phyloP scores from a whole-genome alignment of 2,113 vertebrate species.

The Gallinago undulata region DNA sequence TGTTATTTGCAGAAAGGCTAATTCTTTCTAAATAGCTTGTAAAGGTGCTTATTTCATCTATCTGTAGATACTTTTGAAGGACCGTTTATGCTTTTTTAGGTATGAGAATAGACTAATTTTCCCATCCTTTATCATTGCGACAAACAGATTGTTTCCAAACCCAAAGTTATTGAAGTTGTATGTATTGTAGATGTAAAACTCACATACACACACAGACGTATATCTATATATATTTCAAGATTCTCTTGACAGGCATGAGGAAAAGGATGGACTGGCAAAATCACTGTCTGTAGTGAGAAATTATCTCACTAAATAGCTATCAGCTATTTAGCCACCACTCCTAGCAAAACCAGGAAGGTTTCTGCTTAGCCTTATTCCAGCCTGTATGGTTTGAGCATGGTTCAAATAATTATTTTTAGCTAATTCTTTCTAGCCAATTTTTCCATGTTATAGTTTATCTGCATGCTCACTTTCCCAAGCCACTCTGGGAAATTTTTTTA shows the following conservation, averaged over 20 bases:
- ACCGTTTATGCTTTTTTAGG: background rate
- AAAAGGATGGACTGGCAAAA: background rate
- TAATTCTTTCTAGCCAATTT: background rate
- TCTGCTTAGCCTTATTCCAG: background rate
- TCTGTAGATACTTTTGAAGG: background rate
- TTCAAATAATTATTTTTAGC: background rate
- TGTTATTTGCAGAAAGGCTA: background rate
- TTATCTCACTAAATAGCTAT: background rate
- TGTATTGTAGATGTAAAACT: background rate
- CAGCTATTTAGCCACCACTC: background rate
- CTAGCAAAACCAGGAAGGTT: background rate
- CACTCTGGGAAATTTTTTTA: background rate
- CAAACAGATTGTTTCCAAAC: background rate
- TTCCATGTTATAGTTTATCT: background rate
- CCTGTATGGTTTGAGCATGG: background rate
- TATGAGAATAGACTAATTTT: background rate
- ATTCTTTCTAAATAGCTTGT: background rate
- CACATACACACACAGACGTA: background rate
- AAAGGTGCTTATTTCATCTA: background rate
- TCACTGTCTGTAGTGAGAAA: background rate
- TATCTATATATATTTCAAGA: background rate
- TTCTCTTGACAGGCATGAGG: background rate
- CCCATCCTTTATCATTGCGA: background rate
- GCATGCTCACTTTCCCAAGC: background rate
- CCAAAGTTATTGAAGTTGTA: background rate